Base-by-base conservation (phyloP, 92 coral and sea anemone species). In the Muricea muricata region DNA sequence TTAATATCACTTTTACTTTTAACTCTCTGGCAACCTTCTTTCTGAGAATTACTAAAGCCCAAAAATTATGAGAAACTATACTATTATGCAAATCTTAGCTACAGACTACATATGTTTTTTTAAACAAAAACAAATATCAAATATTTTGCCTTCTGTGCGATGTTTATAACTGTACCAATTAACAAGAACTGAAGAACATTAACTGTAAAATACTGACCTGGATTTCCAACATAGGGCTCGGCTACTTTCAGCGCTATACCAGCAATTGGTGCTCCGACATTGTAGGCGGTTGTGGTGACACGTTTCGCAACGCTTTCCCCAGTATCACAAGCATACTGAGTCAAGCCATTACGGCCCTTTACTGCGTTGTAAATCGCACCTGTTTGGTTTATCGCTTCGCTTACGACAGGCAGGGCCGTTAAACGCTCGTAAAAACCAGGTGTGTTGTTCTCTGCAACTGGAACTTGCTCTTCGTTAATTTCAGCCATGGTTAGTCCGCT, bases 311-410 rank as follows among this genome's bases (percentile, higher is more conserved):
- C 93, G 58, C 88, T 92, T 89, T 97, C 99, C 26, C 99, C 99
- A 6, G 99, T 97, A 71, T 90, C 87, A 65, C 95, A 97, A 54
- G 97, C 99, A 91, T 88, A 89, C 71, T 91, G 91, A 23, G 99
- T 92, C 37, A 97, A 91, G 24, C 87, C 55, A 45, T 97, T 92
- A n/a, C 71, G 84, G 82, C 94, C 93, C 65, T 94, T 97, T 57
- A 97, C 98, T 0, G 84, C 78, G 56, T 88, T 92, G 88, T 97
- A 97, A 55, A 95, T 80, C 61, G 91, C 89, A 11, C 91, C 74
- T 25, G 94, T 97, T 41, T 93, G 97, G 24, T 79, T 91, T 9
- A 95, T 87, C 35, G 98, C 98, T 17, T 94, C 97, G 79, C 89
- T 86, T 39, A 94, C 98, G 7, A 95, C 96, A 8, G 98, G 98